Conservation (phyloP, 2,888 invertebrate species). For the Eumacrocentrus americanus region DNA sequence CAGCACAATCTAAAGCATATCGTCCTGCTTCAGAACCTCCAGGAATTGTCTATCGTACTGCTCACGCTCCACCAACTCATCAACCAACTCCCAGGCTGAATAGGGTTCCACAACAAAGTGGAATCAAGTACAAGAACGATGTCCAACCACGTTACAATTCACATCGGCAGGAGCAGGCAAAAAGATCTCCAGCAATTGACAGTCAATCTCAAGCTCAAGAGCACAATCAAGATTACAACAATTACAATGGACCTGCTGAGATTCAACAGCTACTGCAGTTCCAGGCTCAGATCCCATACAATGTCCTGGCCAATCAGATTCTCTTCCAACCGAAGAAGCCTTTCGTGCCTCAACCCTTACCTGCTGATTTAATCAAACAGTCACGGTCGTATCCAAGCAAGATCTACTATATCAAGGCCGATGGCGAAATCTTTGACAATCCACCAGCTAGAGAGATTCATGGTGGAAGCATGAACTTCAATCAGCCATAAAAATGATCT, state of each 20-base stretch:
- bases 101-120: constrained; percentile 32
- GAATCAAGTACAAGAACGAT: constrained; percentile 45
- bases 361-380: constrained; percentile 41
- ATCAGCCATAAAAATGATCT: background rate
- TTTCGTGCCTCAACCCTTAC: constrained; percentile 53
- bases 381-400: constrained; percentile 50
- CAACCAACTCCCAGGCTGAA: constrained; percentile 10
- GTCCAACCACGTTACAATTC: constrained; percentile 18
- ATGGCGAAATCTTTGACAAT: constrained; percentile 35
- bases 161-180: constrained; percentile 14
- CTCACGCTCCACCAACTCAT: background rate
- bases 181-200: constrained; percentile 12
- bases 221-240: constrained; percentile 25
- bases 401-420: constrained; percentile 47
- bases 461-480: constrained; percentile 9
- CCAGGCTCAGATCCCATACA: constrained; percentile 55
- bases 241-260: constrained; percentile 47
- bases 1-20: constrained; percentile 1
- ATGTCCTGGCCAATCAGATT: constrained; percentile 56
- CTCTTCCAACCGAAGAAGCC: constrained; percentile 48
- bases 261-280: constrained; percentile 51
- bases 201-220: background rate
- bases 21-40: constrained; percentile 13
- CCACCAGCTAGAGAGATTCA: constrained; percentile 9
- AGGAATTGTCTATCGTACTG: constrained; percentile 11